A percentile compares a stretch with the other conserved stretches of the same genome.
phyloP scores from a whole-genome alignment of 2,888 invertebrate species.

The Lysandra coridon region DNA sequence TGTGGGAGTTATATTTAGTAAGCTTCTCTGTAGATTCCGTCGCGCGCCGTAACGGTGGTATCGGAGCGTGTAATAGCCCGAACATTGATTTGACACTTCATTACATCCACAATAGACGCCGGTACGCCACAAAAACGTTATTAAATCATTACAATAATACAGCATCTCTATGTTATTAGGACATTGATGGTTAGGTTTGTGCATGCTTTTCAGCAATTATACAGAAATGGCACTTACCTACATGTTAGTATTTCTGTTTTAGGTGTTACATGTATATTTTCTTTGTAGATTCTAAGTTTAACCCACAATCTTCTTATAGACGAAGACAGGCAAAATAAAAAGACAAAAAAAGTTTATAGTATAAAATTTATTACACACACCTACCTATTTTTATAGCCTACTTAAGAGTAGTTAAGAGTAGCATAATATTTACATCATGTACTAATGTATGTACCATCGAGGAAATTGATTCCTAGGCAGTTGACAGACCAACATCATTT shows the following conservation, averaged over 20 bases:
- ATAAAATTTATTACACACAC: background rate
- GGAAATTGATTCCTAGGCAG: too few relatives aligned
- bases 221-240: too few relatives aligned
- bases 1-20: too few relatives aligned
- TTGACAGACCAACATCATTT: too few relatives aligned
- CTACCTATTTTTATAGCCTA: background rate
- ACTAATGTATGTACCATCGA: background rate
- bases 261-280: background rate
- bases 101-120: background rate
- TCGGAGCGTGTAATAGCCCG: background rate
- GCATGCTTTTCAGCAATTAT: too few relatives aligned
- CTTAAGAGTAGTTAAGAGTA: background rate
- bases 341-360: background rate
- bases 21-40: background rate
- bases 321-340: background rate
- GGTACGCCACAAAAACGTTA: slow-evolving; percentile 5
- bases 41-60: slow-evolving; percentile 5
- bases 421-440: background rate
- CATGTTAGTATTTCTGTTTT: background rate
- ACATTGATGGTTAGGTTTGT: too few relatives aligned
- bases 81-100: slow-evolving; percentile 20
- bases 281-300: background rate
- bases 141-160: background rate
- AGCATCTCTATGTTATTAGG: background rate
- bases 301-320: background rate